phyloP scores from a whole-genome alignment of 2,888 invertebrate genomes.

The Stegana nigrithorax region DNA sequence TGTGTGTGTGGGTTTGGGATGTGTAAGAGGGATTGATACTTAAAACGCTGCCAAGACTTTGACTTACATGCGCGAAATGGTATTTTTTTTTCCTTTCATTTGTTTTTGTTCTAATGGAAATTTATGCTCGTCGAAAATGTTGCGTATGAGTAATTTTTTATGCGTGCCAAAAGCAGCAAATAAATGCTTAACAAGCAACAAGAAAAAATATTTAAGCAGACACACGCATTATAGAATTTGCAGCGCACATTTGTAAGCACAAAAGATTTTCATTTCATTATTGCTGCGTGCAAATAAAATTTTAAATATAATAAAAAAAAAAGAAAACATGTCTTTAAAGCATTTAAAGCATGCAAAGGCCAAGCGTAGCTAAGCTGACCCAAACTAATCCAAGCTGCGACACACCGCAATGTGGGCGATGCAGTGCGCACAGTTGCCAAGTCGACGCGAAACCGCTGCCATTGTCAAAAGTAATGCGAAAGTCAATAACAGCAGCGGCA shows the following conservation, averaged over 20 bases:
- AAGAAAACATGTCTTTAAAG: too few species aligned
- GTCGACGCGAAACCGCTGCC: too few species aligned
- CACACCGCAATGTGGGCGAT: too few species aligned
- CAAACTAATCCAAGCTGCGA: too few species aligned
- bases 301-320: not conserved
- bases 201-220: not conserved
- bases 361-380: too few species aligned
- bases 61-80: not conserved
- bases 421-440: too few species aligned
- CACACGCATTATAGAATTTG: not conserved
- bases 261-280: not conserved
- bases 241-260: not conserved
- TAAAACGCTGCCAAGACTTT: not conserved
- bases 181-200: not conserved
- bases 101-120: slow-evolving; percentile 4
- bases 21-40: not conserved
- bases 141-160: slow-evolving; percentile 50
- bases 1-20: not conserved
- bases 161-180: too few species aligned
- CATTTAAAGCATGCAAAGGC: too few species aligned
- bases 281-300: not conserved
- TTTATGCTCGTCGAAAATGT: slow-evolving; percentile 15
- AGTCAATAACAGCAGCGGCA: not conserved
- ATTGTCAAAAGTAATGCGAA: not conserved
- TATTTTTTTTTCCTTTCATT: not conserved